phyloP scores from a whole-genome alignment of 2,113 vertebrate genomes.

The Stegostoma tigrinum region DNA sequence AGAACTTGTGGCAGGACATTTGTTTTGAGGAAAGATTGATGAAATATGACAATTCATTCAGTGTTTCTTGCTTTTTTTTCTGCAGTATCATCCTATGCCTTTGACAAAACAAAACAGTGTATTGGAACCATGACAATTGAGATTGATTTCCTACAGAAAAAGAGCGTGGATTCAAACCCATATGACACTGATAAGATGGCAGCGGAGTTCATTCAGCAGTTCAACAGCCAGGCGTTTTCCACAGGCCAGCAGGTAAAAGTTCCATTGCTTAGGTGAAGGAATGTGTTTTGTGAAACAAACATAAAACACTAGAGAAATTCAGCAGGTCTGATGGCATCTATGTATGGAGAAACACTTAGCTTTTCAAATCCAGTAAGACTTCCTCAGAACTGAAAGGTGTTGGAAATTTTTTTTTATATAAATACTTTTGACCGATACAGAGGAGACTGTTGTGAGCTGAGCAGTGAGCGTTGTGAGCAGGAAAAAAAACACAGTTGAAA shows the following conservation, averaged over 20 bases:
- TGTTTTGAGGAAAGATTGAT: neutral
- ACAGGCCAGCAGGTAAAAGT: conserved; percentile 75
- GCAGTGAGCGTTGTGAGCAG: too few species aligned
- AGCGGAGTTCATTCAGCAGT: conserved; percentile 79
- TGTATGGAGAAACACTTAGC: too few species aligned
- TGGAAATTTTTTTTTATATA: too few species aligned
- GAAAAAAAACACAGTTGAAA: too few species aligned
- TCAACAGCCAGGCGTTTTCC: conserved; percentile 84
- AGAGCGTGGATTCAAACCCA: conserved; percentile 79
- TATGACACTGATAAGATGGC: conserved; percentile 93
- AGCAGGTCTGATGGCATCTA: too few species aligned
- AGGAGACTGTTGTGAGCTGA: too few species aligned
- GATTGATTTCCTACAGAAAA: conserved; percentile 94
- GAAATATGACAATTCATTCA: neutral
- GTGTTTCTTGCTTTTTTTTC: neutral
- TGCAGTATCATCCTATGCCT: conserved; percentile 73
- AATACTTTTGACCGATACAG: too few species aligned
- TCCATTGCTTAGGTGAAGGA: neutral
- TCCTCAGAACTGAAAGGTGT: too few species aligned
- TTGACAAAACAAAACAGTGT: conserved; percentile 84
- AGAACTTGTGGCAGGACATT: neutral
- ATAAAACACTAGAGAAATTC: too few species aligned
- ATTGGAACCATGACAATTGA: conserved; percentile 82
- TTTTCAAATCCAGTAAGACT: too few species aligned
- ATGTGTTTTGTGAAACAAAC: neutral